Evolutionary conservation across 2,888 invertebrate genomes (phyloP).

Genomic region (Andrena fulva): DNA sequence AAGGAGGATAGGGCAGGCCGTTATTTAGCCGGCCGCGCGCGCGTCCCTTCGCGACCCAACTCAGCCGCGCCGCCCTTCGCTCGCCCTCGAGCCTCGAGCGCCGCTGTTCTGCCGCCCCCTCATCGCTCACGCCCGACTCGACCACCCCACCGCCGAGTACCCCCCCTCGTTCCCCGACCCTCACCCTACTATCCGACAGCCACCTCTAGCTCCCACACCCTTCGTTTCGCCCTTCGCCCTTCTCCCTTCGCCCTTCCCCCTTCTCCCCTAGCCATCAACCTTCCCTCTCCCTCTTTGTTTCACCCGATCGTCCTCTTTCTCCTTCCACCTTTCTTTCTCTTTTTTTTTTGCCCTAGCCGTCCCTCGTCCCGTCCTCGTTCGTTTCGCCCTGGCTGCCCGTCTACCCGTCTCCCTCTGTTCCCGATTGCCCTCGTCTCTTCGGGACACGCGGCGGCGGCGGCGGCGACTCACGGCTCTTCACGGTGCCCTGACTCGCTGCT

Average conservation of each 20-base stretch:
- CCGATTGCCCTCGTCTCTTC: conserved; percentile 51
- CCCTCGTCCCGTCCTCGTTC: conserved; percentile 13
- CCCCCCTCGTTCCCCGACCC: conserved; percentile 4
- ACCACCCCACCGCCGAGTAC: conserved; percentile 72
- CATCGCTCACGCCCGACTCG: conserved; percentile 67
- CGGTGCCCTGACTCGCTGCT: conserved; percentile 42
- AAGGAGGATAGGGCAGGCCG: conserved; percentile 80
- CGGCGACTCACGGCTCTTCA: conserved; percentile 46
- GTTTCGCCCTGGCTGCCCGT: conserved; percentile 7
- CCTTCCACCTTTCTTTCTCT: not conserved
- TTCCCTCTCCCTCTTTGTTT: conserved; percentile 51
- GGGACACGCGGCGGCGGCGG: conserved; percentile 55
- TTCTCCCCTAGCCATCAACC: conserved; percentile 58
- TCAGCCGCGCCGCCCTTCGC: conserved; percentile 72
- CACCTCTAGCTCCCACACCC: conserved; percentile 55
- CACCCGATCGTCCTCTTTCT: conserved; percentile 37
- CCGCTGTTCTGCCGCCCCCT: conserved; percentile 69
- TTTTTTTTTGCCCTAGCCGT: conserved; percentile 26
- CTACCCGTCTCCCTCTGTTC: conserved; percentile 12
- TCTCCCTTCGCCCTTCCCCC: conserved; percentile 43
- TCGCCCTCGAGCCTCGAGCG: conserved; percentile 77
- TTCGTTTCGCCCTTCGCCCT: conserved; percentile 33
- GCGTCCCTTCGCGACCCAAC: conserved; percentile 80
- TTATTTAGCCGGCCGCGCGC: conserved; percentile 80
- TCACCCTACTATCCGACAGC: conserved; percentile 60